Evolutionary conservation across 2,888 invertebrate species (phyloP).

Genomic region (Odiellus spinosus): DNA sequence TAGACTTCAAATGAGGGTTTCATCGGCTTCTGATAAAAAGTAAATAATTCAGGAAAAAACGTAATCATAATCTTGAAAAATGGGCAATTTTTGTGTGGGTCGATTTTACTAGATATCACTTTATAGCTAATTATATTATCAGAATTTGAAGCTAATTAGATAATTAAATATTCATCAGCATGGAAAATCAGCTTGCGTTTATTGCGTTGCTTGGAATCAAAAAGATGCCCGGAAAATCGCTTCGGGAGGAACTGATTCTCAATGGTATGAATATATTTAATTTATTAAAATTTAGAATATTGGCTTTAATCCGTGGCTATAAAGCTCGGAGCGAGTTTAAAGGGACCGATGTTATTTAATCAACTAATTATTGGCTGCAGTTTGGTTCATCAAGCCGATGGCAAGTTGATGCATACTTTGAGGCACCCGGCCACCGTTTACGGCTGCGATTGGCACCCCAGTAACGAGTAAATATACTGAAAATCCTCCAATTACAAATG

Average conservation of each 20-base stretch:
- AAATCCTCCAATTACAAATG: not conserved
- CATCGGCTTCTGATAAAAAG: too few species aligned
- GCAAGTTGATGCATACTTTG: slow-evolving; percentile 27
- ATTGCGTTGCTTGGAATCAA: slow-evolving; percentile 32
- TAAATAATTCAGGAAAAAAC: too few species aligned
- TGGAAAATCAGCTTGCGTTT: slow-evolving; percentile 22
- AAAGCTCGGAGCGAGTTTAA: not conserved
- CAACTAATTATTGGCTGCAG: slow-evolving; percentile 18
- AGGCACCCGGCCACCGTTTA: slow-evolving; percentile 31
- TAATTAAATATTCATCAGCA: slow-evolving; percentile 10
- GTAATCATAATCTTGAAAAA: too few species aligned
- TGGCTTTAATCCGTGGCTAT: not conserved
- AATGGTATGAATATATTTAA: slow-evolving; percentile 24
- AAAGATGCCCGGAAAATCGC: slow-evolving; percentile 29
- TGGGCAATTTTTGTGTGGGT: too few species aligned
- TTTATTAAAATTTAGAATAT: not conserved
- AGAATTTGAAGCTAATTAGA: too few species aligned
- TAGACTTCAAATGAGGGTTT: too few species aligned
- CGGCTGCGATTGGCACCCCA: slow-evolving; percentile 33
- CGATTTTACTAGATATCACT: too few species aligned
- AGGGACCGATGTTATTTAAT: too few species aligned
- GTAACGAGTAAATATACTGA: slow-evolving; percentile 25
- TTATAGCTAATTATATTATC: too few species aligned
- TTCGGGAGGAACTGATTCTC: slow-evolving; percentile 29
- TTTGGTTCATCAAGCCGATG: slow-evolving; percentile 30